Conservation (phyloP, 2,113 vertebrate species). For the Gnathonemus longibarbis region DNA sequence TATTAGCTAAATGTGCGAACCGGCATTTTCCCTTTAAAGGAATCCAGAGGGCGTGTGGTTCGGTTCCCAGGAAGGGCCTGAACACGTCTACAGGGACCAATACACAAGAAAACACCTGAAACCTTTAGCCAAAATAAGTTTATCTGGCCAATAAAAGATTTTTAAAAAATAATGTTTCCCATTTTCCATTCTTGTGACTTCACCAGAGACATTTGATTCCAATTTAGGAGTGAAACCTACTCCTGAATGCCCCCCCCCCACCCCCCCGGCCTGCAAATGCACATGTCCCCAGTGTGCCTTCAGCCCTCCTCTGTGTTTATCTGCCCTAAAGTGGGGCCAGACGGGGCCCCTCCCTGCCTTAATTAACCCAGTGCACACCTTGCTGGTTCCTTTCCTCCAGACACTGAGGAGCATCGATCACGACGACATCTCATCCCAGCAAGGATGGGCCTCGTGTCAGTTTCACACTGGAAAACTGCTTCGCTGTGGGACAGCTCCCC, state of each 20-base stretch:
- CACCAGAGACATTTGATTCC: neutral
- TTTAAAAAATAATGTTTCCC: neutral
- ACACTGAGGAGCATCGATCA: neutral
- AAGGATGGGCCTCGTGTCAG: neutral
- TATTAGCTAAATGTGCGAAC: neutral
- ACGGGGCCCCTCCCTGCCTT: neutral
- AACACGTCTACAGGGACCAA: neutral
- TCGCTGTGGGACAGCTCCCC: neutral
- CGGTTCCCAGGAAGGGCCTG: neutral
- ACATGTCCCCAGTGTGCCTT: neutral
- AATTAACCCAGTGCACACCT: neutral
- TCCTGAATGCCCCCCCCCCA: neutral
- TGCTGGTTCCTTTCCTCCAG: neutral
- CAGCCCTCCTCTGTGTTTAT: neutral
- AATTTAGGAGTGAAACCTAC: neutral
- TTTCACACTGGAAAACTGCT: neutral
- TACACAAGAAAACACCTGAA: neutral
- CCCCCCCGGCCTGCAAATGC: neutral
- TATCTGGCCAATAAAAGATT: neutral
- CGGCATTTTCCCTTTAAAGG: neutral
- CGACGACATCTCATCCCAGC: neutral
- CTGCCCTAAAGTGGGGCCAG: neutral
- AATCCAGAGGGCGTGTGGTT: neutral
- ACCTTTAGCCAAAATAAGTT: neutral
- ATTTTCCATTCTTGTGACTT: neutral